Evolutionary conservation across 2,113 vertebrate species (phyloP), one percentile per base, ranked within the genome.

Genomic region (Hypocryptadius cinnamomeus): DNA sequence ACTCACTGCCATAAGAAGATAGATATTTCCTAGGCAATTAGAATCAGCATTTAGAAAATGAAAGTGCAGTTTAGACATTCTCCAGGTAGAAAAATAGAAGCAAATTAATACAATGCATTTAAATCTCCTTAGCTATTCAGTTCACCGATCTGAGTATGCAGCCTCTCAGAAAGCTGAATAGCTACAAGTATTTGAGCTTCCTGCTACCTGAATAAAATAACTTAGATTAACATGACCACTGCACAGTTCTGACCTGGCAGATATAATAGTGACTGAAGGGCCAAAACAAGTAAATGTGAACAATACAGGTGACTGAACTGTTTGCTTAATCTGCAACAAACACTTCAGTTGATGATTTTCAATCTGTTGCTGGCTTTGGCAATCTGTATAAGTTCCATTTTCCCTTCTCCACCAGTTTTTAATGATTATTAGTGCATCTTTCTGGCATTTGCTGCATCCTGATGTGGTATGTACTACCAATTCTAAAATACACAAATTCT

Each of bases 241-340:
- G 1, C 11, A 44, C 40, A 40, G 5, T 81, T 91, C 50, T 40
- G 13, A 64, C 11, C 20, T 33, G 28, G 15, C 28, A 78, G 31
- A 27, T 22, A 20, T 4, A 66, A 10, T 6, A 30, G 21, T 31
- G 65, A 27, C 35, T 48, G 21, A 78, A 9, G 5, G 33, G 6
- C 7, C 9, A 45, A 47, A 86, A 37, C 10, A 64, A 59, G 23
- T 19, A 15, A 59, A 51, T 8, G 4, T 23, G 39, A 86, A 24
- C 9, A 65, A 70, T 12, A 31, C 14, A 84, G 15, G 24, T n/a
- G 39, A 59, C 23, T 40, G 10, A 85, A 73, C 17, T 48, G 18
- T 53, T 37, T 50, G 8, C 5, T 69, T 53, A 0, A 0, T 80
- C n/a, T 51, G 1, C 5, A 65, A 37, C 4, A 48, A 80, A 50